Conservation (phyloP, 2,888 invertebrate species). For the Yponomeuta sedellus region DNA sequence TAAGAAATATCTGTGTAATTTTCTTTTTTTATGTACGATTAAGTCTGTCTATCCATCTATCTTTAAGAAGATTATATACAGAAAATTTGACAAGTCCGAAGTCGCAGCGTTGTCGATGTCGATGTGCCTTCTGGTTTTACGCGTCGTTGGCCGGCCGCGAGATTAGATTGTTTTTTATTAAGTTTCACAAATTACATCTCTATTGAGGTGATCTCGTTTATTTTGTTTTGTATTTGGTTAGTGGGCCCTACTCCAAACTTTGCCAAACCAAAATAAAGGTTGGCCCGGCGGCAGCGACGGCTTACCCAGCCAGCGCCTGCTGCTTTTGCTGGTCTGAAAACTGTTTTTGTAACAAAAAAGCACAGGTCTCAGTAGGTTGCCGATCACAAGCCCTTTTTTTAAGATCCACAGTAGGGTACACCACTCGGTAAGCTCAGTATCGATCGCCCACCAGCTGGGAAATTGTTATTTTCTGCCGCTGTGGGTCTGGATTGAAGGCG, state of each 20-base stretch:
- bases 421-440: slow-evolving; percentile 11
- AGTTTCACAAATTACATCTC: slow-evolving; percentile 33
- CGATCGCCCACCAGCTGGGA: slow-evolving; percentile 22
- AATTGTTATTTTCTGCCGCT: slow-evolving; percentile 22
- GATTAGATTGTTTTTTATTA: slow-evolving; percentile 34
- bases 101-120: background rate
- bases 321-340: too few species aligned
- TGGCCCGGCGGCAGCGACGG: too few species aligned
- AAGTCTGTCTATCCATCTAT: too few species aligned
- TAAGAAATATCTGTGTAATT: too few species aligned
- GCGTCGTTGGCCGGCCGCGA: slow-evolving; percentile 50
- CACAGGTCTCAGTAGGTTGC: too few species aligned
- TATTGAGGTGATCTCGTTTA: slow-evolving; percentile 24
- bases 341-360: too few species aligned
- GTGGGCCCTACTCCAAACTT: background rate
- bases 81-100: background rate
- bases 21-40: too few species aligned
- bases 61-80: background rate
- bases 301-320: too few species aligned
- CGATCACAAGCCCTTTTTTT: too few species aligned
- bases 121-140: slow-evolving; percentile 58
- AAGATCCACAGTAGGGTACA: too few species aligned
- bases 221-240: slow-evolving; percentile 20
- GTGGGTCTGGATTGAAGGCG: slow-evolving; percentile 19
- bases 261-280: too few species aligned